Evolutionary conservation across 1,140 invertebrate species (phyloP).

Genomic region (Vanessa atalanta): DNA sequence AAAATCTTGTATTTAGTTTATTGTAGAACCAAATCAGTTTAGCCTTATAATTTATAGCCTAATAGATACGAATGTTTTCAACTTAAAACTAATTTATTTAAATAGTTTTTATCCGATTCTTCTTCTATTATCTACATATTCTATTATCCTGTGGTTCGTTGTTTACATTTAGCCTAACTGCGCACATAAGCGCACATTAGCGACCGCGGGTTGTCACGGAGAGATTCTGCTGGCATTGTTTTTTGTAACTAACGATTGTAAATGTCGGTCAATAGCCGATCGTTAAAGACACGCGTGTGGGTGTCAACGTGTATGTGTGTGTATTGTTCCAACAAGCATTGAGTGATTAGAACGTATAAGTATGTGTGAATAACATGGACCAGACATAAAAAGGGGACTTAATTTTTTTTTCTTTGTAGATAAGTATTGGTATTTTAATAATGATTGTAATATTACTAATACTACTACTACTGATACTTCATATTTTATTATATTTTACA

Average conservation of each 20-base stretch:
- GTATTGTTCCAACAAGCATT: slow-evolving; percentile 1
- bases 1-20: too few species aligned
- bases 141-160: not conserved
- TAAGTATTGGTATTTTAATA: not conserved
- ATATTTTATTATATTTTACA: too few species aligned
- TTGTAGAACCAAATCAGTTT: too few species aligned
- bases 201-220: slow-evolving; percentile 10
- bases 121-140: too few species aligned
- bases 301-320: not conserved
- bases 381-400: not conserved
- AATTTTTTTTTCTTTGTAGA: not conserved
- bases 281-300: slow-evolving; percentile 13
- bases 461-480: too few species aligned
- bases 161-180: slow-evolving; percentile 5
- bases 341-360: slow-evolving; percentile 15
- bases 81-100: too few species aligned
- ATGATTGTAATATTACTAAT: not conserved
- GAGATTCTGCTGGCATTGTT: not conserved
- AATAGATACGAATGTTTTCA: too few species aligned
- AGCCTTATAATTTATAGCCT: too few species aligned
- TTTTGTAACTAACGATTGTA: slow-evolving; percentile 16
- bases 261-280: slow-evolving; percentile 32
- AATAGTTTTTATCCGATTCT: too few species aligned
- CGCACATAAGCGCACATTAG: slow-evolving; percentile 18
- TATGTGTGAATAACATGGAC: slow-evolving; percentile 10